A percentile compares a stretch with the other conserved stretches of the same genome.
phyloP scores from a whole-genome alignment of 2,888 invertebrate species.

The Lepas anatifera region DNA sequence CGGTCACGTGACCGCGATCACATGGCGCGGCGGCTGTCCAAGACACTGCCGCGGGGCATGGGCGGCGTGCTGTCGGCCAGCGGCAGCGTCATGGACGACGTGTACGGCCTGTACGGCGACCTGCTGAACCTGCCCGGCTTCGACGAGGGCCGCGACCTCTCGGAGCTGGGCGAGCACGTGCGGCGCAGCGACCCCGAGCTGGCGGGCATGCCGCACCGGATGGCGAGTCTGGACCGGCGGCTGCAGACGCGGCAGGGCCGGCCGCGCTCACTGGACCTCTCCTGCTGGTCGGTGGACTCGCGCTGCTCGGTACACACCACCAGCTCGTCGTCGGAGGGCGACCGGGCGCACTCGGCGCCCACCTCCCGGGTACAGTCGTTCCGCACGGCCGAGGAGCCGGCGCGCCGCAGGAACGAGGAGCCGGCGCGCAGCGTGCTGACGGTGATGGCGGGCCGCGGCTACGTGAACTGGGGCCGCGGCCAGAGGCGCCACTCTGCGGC shows the following conservation, averaged over 20 bases:
- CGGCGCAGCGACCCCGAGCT: slow-evolving; percentile 66
- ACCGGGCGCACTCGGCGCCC: slow-evolving; percentile 28
- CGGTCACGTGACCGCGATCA: slow-evolving; percentile 18
- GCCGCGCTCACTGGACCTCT: slow-evolving; percentile 66
- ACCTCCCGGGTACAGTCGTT: neutral
- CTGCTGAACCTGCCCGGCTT: slow-evolving; percentile 79
- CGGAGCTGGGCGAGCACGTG: slow-evolving; percentile 21
- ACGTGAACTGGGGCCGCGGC: slow-evolving; percentile 70
- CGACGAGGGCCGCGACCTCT: slow-evolving; percentile 35
- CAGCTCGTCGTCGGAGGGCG: slow-evolving; percentile 64
- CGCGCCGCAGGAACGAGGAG: neutral
- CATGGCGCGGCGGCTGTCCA: slow-evolving; percentile 19
- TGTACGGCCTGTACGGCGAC: slow-evolving; percentile 79
- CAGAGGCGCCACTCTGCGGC: slow-evolving; percentile 40
- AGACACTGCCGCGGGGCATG: slow-evolving; percentile 22
- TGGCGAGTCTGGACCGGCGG: slow-evolving; percentile 65
- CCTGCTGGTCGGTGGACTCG: slow-evolving; percentile 79
- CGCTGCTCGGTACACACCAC: slow-evolving; percentile 60
- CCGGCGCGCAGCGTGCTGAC: slow-evolving; percentile 54
- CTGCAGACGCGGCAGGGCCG: slow-evolving; percentile 68
- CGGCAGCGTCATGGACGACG: slow-evolving; percentile 41
- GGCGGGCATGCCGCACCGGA: slow-evolving; percentile 59
- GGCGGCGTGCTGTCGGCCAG: slow-evolving; percentile 18
- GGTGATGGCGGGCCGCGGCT: slow-evolving; percentile 76
- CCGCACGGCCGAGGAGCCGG: neutral